Base-by-base conservation (phyloP, 2,113 vertebrate genomes). In the Oreotrochilus melanogaster region DNA sequence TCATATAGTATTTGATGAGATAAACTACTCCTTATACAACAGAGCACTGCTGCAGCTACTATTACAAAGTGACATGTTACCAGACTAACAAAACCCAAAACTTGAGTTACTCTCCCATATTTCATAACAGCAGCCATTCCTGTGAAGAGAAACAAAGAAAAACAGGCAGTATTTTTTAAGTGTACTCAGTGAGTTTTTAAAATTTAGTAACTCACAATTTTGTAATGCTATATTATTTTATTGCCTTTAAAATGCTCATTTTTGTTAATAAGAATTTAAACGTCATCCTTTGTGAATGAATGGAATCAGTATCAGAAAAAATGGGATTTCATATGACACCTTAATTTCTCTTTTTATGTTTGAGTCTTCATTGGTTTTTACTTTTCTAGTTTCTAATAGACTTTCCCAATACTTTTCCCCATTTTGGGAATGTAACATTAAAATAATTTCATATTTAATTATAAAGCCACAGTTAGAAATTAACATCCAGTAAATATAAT, bases 381-480 rank as follows among this genome's bases (percentile, higher is more conserved):
- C 65, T 95, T 95, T 96, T 96, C 93, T 92, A 93, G 83, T 94
- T 96, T 91, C 88, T 97, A 96, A 96, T 96, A 78, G 95, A 78
- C 96, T 94, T 97, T 39, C 58, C 84, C 86, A 93, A 97, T 89
- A 93, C 58, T 96, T 97, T 97, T 93, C 94, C 96, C 96, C 96
- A 78, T 92, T 96, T 96, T 89, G 78, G 23, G 39, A 91, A 82
- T 8, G 8, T n/a, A 61, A 42, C 22, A 28, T 56, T 75, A 67
- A 93, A 96, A 96, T 81, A 95, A 94, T 96, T 96, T 97, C 75
- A 91, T 97, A 94, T 97, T 97, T 98, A 97, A 97, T 92, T 96
- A 92, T 96, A 96, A 97, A 97, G 72, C 43, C 90, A 42, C 67
- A 85, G 70, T 94, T 97, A 95, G 91, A 89, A 96, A 75, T 93